Evolutionary conservation across 2,888 invertebrate genomes (phyloP), one percentile per base, ranked within the genome.

Genomic region (Dusona sp.): DNA sequence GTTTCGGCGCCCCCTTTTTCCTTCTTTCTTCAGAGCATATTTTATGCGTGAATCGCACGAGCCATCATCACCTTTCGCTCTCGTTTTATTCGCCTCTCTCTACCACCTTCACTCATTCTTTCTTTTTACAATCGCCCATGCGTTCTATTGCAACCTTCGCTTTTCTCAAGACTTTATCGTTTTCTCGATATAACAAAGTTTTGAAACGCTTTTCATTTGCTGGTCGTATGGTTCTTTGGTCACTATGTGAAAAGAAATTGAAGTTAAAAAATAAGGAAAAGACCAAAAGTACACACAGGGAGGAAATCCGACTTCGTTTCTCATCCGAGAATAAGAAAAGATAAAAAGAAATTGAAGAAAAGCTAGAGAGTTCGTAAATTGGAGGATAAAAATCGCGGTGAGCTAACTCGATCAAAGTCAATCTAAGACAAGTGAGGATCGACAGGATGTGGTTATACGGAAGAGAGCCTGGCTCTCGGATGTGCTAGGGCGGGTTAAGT

Each of bases 351-450:
- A 64, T 13, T 33, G 48, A 25, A 33, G 64, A 22, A 64, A 57
- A 38, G 68, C 16, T 33, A 64, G 73, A 68, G 57, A 64, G 72
- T 87, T 72, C 79, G 83, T 85, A 87, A 85, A 85, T 85, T 80
- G 87, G 73, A 57, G 73, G 87, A 87, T 85, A 77, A 85, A 87
- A 87, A 87, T 85, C 85, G 83, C 77, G 83, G 80, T 75, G 85
- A 83, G 74, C 83, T 87, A 87, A 85, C 85, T 87, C 85, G 85
- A 87, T 85, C 87, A 80, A 82, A 84, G 83, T 83, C 83, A 87
- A 87, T 87, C 87, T 57, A 75, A 61, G 83, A 48, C 38, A 16
- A 22, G 65, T 33, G 54, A 19, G 70, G 70, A 82, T 25, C 61
- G 72, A 11, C 61, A 36, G 61, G 70, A 83, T 83, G 78, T 57